Conservation (phyloP, 2,797 vertebrate species). For the Sebastes vulpes region DNA sequence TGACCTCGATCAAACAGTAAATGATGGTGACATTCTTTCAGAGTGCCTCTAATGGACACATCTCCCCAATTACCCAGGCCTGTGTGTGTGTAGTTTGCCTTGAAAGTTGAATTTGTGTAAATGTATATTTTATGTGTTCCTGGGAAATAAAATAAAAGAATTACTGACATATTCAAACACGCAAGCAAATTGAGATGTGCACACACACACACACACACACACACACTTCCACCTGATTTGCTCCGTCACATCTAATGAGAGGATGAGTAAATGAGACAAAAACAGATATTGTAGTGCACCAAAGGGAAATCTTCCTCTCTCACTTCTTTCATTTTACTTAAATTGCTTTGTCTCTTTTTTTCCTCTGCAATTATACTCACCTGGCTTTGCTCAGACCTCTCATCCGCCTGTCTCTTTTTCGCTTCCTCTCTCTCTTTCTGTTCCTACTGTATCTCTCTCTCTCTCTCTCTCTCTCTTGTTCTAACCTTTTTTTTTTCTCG, state of each 20-base stretch:
- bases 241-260: background rate
- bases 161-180: background rate
- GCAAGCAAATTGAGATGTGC: background rate
- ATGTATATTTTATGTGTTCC: background rate
- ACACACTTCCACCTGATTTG: background rate
- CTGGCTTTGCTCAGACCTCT: background rate
- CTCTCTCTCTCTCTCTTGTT: background rate
- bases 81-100: background rate
- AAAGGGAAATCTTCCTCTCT: background rate
- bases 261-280: background rate
- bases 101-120: background rate
- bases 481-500: background rate
- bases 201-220: background rate
- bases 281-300: background rate
- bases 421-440: background rate
- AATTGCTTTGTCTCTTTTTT: background rate
- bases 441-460: background rate
- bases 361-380: background rate
- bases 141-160: background rate
- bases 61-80: constrained; percentile 28
- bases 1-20: constrained; percentile 33
- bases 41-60: constrained; percentile 46
- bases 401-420: background rate
- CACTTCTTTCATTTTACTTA: background rate
- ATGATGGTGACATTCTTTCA: constrained; percentile 35